phyloP scores from a whole-genome alignment of 2,113 vertebrate species.

The Myocastor coypus region DNA sequence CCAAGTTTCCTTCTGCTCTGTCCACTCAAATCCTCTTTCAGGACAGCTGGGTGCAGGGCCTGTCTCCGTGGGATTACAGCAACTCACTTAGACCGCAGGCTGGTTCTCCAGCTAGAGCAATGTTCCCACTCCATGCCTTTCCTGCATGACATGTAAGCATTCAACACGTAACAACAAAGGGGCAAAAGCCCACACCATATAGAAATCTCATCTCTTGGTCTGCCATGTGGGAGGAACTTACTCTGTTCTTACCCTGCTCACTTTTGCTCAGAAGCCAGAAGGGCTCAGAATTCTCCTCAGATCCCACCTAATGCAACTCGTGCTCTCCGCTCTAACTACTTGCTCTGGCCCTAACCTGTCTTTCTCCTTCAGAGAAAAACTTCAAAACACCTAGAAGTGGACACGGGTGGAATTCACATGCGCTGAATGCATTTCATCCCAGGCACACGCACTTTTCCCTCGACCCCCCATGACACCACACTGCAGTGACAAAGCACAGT shows the following conservation, averaged over 20 bases:
- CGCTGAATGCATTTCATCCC: background rate
- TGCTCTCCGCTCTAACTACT: background rate
- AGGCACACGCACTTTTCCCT: background rate
- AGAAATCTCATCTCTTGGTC: background rate
- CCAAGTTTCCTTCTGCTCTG: background rate
- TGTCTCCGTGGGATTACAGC: background rate
- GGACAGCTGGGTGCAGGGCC: background rate
- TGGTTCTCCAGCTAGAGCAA: background rate
- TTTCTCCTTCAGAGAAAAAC: constrained; percentile 7
- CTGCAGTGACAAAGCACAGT: background rate
- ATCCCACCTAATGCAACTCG: background rate
- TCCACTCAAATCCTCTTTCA: background rate
- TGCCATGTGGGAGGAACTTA: background rate
- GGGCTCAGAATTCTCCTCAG: background rate
- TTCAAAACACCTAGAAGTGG: background rate
- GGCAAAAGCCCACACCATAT: background rate
- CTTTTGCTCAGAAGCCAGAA: background rate
- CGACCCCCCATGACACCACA: background rate
- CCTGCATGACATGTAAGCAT: background rate
- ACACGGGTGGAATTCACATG: background rate
- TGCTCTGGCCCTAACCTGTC: background rate
- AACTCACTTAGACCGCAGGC: background rate
- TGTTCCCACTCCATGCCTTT: fast-evolving
- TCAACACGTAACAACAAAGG: too few relatives aligned
- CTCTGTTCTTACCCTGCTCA: background rate